Evolutionary conservation across 2,113 vertebrate genomes (phyloP).

Genomic region (Sceloporus undulatus): DNA sequence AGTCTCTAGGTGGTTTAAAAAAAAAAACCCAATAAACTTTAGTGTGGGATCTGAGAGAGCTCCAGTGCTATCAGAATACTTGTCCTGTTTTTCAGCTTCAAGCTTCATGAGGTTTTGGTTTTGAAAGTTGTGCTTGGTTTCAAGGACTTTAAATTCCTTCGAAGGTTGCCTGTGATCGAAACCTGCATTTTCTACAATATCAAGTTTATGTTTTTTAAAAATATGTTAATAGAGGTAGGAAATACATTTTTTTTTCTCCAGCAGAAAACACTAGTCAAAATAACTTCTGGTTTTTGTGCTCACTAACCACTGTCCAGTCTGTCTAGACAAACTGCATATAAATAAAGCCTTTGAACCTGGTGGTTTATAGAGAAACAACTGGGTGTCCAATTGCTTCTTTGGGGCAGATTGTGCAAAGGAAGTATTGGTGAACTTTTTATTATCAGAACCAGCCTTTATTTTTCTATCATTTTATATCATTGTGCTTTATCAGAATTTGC

Average conservation of each 20-base stretch:
- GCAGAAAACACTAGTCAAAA: not conserved
- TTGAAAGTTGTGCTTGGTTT: slow-evolving; percentile 73
- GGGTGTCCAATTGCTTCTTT: slow-evolving; percentile 37
- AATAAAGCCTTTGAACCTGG: slow-evolving; percentile 47
- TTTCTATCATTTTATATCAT: slow-evolving; percentile 72
- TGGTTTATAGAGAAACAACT: slow-evolving; percentile 49
- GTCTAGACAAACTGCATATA: not conserved
- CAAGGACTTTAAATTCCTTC: slow-evolving; percentile 58
- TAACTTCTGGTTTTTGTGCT: slow-evolving; percentile 30
- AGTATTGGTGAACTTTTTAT: slow-evolving; percentile 44
- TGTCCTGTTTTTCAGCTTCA: slow-evolving; percentile 66
- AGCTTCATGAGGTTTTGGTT: slow-evolving; percentile 71
- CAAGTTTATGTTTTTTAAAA: slow-evolving; percentile 48
- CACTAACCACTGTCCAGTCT: slow-evolving; percentile 29
- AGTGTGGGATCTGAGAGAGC: slow-evolving; percentile 34
- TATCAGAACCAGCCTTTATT: slow-evolving; percentile 65
- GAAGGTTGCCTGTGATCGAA: slow-evolving; percentile 52
- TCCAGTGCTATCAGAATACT: slow-evolving; percentile 53
- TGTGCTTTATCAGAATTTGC: slow-evolving; percentile 53
- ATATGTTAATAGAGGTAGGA: slow-evolving; percentile 47
- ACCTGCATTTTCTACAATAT: slow-evolving; percentile 62
- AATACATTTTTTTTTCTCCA: not conserved
- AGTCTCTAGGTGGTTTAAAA: slow-evolving; percentile 48
- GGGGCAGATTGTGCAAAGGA: slow-evolving; percentile 48
- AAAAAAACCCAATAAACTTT: slow-evolving; percentile 50